Evolutionary conservation across 2,113 vertebrate genomes (phyloP).

Genomic region (Prunella fulvescens): DNA sequence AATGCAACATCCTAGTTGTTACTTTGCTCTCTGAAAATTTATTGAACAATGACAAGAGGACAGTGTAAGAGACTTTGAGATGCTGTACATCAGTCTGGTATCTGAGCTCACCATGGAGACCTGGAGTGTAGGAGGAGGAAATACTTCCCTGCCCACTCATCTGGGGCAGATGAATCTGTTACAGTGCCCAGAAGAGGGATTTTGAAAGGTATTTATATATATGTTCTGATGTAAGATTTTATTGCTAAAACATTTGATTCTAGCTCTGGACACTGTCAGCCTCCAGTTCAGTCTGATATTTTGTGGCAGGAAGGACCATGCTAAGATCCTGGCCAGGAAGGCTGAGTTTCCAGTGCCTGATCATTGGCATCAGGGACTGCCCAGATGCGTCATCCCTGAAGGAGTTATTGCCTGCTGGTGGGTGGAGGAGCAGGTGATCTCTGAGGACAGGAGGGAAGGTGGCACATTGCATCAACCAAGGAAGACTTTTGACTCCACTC

Average conservation of each 20-base stretch:
- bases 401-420: neutral
- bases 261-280: neutral
- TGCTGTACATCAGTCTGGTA: neutral
- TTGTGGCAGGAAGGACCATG: neutral
- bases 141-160: neutral
- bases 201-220: slow-evolving; percentile 4
- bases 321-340: neutral
- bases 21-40: neutral
- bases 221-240: slow-evolving; percentile 19
- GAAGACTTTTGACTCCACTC: neutral
- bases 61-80: neutral
- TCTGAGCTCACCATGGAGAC: neutral
- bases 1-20: slow-evolving; percentile 15
- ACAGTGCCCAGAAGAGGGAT: slow-evolving; percentile 18
- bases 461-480: neutral
- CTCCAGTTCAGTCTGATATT: neutral
- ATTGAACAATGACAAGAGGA: neutral
- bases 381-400: neutral
- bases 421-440: slow-evolving; percentile 19
- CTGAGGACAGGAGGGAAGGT: neutral
- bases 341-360: neutral
- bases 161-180: neutral
- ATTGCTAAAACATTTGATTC: neutral
- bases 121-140: neutral
- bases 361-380: neutral